phyloP scores from a whole-genome alignment of 2,113 vertebrate genomes.

The Cavia porcellus region DNA sequence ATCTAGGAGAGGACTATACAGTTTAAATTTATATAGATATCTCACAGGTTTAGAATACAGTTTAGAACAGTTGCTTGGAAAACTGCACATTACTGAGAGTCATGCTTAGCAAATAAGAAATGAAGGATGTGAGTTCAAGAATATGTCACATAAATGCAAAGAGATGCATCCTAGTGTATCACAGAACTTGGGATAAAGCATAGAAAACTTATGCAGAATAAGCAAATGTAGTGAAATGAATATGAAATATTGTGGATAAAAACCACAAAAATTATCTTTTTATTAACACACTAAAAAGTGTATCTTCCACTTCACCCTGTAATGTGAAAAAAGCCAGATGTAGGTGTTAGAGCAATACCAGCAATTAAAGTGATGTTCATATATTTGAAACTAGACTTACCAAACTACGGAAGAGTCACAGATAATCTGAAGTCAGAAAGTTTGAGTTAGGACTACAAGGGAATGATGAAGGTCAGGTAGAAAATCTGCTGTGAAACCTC shows the following conservation, averaged over 20 bases:
- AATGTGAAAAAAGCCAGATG: not conserved
- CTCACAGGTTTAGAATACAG: not conserved
- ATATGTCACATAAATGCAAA: not conserved
- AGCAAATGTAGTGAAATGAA: not conserved
- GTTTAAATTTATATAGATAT: not conserved
- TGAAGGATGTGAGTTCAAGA: not conserved
- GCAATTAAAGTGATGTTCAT: not conserved
- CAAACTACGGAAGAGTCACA: not conserved
- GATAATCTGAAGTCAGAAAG: not conserved
- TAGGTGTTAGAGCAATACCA: not conserved
- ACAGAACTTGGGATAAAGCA: not conserved
- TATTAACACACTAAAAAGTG: not conserved
- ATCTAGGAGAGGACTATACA: not conserved
- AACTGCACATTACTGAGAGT: not conserved
- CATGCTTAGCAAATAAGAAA: not conserved
- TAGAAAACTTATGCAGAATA: not conserved
- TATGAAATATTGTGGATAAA: not conserved
- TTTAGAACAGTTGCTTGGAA: not conserved
- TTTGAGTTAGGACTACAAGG: not conserved
- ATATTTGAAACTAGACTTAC: not conserved
- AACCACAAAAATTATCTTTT: not conserved
- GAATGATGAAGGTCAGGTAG: not conserved
- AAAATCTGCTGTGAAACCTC: not conserved
- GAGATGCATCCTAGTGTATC: not conserved
- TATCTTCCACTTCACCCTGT: not conserved